A percentile compares a stretch with the other conserved stretches of the same genome.
phyloP scores from a whole-genome alignment of 2,113 vertebrate genomes.

The Thermophis baileyi region DNA sequence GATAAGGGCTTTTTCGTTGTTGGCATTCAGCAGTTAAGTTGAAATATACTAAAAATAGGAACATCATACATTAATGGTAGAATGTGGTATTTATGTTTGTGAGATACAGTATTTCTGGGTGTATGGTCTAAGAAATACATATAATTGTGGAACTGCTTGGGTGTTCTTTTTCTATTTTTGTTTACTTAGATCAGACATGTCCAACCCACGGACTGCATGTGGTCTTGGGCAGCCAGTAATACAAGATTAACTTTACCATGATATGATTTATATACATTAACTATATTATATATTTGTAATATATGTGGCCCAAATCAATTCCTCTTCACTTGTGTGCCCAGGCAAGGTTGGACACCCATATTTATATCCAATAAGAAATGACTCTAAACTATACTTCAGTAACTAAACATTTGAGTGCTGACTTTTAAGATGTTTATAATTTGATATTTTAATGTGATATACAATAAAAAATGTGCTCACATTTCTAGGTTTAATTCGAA shows the following conservation, averaged over 20 bases:
- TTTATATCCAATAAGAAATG: not conserved
- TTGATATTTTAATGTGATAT: not conserved
- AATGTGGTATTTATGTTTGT: not conserved
- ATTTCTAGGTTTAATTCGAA: constrained; percentile 77
- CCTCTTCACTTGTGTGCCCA: not conserved
- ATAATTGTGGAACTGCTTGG: not conserved
- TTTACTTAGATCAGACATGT: not conserved
- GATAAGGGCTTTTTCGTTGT: not conserved
- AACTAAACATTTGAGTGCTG: not conserved
- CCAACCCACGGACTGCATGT: not conserved
- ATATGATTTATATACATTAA: not conserved
- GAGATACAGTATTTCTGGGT: not conserved
- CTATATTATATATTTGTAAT: not conserved
- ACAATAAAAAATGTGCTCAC: constrained; percentile 11
- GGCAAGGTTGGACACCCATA: not conserved
- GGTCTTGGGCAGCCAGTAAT: not conserved
- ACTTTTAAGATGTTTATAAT: not conserved
- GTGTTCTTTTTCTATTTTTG: not conserved
- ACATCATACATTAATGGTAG: not conserved
- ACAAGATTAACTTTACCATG: not conserved
- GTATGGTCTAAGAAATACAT: not conserved
- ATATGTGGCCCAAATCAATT: not conserved
- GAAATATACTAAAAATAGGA: not conserved
- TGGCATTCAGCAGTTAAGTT: not conserved
- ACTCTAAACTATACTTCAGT: not conserved